Evolutionary conservation across 2,888 invertebrate genomes (phyloP).

Genomic region (Yponomeuta plumbellus): DNA sequence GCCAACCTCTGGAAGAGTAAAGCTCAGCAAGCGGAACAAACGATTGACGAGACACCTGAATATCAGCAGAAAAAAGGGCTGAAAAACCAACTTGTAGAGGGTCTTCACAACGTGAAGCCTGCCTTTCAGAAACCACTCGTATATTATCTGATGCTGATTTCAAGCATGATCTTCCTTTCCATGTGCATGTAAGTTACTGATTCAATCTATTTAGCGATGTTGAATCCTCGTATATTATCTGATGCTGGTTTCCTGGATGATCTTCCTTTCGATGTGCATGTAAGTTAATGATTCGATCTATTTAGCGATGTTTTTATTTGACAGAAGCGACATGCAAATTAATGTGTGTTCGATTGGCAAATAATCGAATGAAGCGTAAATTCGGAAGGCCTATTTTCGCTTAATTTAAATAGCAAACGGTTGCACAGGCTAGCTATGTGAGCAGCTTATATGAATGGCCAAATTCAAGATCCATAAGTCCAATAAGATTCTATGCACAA

Average conservation of each 20-base stretch:
- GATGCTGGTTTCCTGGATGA: conserved; percentile 41
- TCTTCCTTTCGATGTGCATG: conserved; percentile 54
- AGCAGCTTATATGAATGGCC: too few relatives aligned
- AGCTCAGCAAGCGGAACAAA: conserved; percentile 29
- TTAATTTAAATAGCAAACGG: too few relatives aligned
- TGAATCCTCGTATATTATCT: conserved; percentile 30
- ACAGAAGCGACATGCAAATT: too few relatives aligned
- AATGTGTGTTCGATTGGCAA: too few relatives aligned
- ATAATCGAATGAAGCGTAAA: too few relatives aligned
- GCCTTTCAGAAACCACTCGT: conserved; percentile 54
- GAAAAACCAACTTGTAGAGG: conserved; percentile 41
- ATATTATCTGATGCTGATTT: conserved; percentile 40
- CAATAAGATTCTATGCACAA: too few relatives aligned
- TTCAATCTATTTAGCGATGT: not conserved
- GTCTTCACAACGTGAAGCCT: conserved; percentile 54
- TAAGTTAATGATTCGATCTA: conserved; percentile 35
- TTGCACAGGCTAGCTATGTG: too few relatives aligned
- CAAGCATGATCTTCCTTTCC: conserved; percentile 43
- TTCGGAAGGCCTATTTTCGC: too few relatives aligned
- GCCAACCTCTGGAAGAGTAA: conserved; percentile 49
- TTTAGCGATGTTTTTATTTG: not conserved
- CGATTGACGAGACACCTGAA: conserved; percentile 34
- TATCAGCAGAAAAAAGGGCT: conserved; percentile 28
- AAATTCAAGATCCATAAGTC: too few relatives aligned
- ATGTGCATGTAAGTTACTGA: conserved; percentile 59